These are phyloP conservation scores for Lottia gigantea DNA, from an alignment of 2,888 invertebrate species.

Conservation along the genomic window DNA sequence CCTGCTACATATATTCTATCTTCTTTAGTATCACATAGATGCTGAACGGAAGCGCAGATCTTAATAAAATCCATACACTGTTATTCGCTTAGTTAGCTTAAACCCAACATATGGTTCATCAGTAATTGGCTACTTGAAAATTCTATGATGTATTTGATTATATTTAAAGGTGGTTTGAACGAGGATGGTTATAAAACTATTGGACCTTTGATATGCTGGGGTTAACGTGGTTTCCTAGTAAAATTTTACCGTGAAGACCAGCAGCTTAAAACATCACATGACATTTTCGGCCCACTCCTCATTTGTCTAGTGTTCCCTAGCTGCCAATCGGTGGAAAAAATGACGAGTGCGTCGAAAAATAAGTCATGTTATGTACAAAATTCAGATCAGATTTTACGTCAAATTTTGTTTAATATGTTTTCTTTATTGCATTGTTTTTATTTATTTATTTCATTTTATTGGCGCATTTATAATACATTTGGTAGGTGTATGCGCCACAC, in stretches of 20 bases:
- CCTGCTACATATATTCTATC: no score
- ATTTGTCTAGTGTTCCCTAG: slow-evolving; percentile 17
- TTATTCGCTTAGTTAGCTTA: no score
- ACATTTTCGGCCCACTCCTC: slow-evolving; percentile 32
- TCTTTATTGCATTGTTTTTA: neutral
- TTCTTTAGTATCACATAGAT: no score
- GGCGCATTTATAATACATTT: no score
- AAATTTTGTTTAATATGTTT: neutral
- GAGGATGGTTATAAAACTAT: slow-evolving; percentile 47
- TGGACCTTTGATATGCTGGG: slow-evolving; percentile 44
- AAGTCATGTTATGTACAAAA: slow-evolving; percentile 10
- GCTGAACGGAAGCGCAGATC: no score
- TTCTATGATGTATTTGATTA: neutral
- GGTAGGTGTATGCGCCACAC: no score
- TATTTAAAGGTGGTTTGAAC: slow-evolving; percentile 42
- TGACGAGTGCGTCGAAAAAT: slow-evolving; percentile 7
- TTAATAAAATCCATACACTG: no score
- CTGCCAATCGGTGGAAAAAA: neutral
- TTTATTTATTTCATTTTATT: no score
- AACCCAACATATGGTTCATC: neutral
- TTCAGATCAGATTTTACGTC: neutral
- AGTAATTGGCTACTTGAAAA: neutral
- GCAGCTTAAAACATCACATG: slow-evolving; percentile 23
- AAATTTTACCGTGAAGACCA: neutral
- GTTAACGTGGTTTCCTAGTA: slow-evolving; percentile 18